Evolutionary conservation across 2,797 vertebrate genomes (phyloP), one percentile per base, ranked within the genome.

Genomic region (Notoglanidium macrostoma): DNA sequence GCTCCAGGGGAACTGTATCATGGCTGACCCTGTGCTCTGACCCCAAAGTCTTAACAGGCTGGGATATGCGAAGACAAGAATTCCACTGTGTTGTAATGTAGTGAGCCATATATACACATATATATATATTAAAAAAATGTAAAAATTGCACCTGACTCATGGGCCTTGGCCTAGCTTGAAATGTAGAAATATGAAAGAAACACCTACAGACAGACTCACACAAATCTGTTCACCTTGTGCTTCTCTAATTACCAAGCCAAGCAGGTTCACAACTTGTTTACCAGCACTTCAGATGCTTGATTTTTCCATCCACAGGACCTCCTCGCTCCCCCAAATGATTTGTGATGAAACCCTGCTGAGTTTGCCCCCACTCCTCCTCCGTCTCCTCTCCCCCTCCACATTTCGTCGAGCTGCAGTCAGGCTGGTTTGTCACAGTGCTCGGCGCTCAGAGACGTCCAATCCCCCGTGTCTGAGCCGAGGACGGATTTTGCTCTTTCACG

Each of bases 401-500:
- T 59, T 59, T 80, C 19, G 6, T 26, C 0, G 51, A 32, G n/a
- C 35, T 59, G 55, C 54, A 57, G 29, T 21, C 21, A 2, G 40
- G 61, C 8, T 51, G 61, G 12, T 82, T 51, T 67, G 77, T 32
- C 55, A 40, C 55, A 12, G 35, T 59, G 77, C 29, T 79, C 32
- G 11, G 5, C 6, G 55, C 77, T 23, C 54, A 23, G 5, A 59
- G 54, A 79, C 19, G 77, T 79, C 77, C 35, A 12, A 59, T 44
- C 59, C n/a, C 19, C 79, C 59, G 5, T 5, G 68, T 57, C 55
- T 46, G 23, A 46, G 26, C 54, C 1, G 8, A 65, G 35, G 32
- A 85, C 9, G 55, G 70, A 85, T 85, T 85, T 85, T 61, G 40
- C 70, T 61, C 83, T 29, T 59, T 85, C 83, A 85, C 35, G 54